A percentile compares a stretch with the other conserved stretches of the same genome.
Conservation (phyloP, 2,888 invertebrate genomes). For the Notodonta dromedarius region DNA sequence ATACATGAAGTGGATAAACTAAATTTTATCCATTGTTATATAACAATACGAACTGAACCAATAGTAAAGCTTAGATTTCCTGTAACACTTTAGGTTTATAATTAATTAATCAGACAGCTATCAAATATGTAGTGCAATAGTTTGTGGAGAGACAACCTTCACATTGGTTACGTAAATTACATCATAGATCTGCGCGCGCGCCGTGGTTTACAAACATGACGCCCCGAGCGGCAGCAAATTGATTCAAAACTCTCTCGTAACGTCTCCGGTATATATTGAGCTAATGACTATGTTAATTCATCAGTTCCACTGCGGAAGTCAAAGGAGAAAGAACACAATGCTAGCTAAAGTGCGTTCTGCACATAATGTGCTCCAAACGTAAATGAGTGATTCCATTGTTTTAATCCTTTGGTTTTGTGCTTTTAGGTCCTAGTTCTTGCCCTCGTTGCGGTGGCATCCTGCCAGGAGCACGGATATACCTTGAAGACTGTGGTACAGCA, state of each 20-base stretch:
- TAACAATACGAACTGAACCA: slow-evolving; percentile 13
- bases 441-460: slow-evolving; percentile 48
- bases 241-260: slow-evolving; percentile 81
- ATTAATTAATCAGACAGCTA: slow-evolving; percentile 43
- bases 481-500: slow-evolving; percentile 53
- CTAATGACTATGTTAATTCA: slow-evolving; percentile 80
- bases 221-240: slow-evolving; percentile 72
- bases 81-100: slow-evolving; percentile 12
- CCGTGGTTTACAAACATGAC: slow-evolving; percentile 70
- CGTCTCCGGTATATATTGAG: slow-evolving; percentile 83
- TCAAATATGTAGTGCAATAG: slow-evolving; percentile 48
- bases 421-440: slow-evolving; percentile 66
- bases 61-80: neutral
- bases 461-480: slow-evolving; percentile 59
- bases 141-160: slow-evolving; percentile 70
- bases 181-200: slow-evolving; percentile 67
- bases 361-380: slow-evolving; percentile 3
- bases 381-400: neutral
- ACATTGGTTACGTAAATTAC: slow-evolving; percentile 82
- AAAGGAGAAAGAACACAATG: slow-evolving; percentile 77
- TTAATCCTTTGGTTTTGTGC: slow-evolving; percentile 13
- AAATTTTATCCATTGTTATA: slow-evolving; percentile 17
- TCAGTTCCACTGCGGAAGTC: slow-evolving; percentile 80
- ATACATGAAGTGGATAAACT: neutral
- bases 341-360: slow-evolving; percentile 64